Conservation (phyloP, 2,113 vertebrate species). For the Capra hircus region DNA sequence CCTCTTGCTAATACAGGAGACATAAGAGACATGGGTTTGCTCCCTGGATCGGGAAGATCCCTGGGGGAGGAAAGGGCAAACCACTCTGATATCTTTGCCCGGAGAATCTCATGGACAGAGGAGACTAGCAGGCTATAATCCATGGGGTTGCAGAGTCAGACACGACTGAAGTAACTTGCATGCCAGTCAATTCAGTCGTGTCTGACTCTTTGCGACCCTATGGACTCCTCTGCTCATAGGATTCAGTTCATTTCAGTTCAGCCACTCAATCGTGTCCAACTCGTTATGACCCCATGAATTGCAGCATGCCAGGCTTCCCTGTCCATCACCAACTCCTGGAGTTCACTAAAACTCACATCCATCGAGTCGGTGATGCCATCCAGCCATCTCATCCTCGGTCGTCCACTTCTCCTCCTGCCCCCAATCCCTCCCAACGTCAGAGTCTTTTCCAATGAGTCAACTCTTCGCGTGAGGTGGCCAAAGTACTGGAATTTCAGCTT, state of each 20-base stretch:
- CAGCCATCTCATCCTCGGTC: too few species aligned
- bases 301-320: too few species aligned
- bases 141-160: background rate
- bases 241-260: background rate
- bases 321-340: too few species aligned
- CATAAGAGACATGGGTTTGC: background rate
- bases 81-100: rapidly evolving
- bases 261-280: too few species aligned
- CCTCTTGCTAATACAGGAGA: background rate
- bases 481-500: too few species aligned
- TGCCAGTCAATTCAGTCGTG: background rate
- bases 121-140: background rate
- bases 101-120: background rate
- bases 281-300: rapidly evolving
- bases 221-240: background rate
- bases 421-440: too few species aligned
- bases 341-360: too few species aligned
- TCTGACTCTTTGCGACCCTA: background rate
- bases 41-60: background rate
- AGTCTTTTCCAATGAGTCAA: too few species aligned
- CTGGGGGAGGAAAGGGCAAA: background rate
- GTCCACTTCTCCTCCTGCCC: too few species aligned
- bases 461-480: too few species aligned
- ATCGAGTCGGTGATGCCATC: too few species aligned
- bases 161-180: background rate